These are phyloP conservation scores for Hapalemur alaotrensis DNA, from an alignment of 2,797 vertebrate species.

Conservation along the genomic window DNA sequence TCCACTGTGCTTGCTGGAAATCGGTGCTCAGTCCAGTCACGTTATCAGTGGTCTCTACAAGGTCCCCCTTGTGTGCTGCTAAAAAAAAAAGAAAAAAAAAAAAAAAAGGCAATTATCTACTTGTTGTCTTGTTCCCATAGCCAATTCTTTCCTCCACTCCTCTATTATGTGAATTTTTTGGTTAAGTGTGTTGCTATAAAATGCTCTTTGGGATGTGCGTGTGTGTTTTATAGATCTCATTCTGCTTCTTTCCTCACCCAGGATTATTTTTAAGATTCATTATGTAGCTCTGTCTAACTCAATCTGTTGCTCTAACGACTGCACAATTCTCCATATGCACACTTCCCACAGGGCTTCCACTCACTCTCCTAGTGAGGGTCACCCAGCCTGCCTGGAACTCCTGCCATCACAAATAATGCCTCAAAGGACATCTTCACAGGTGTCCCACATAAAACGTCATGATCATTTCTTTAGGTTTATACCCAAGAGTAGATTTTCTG, in stretches of 20 bases:
- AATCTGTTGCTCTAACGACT: background rate
- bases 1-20: background rate
- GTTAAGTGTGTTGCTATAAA: background rate
- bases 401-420: background rate
- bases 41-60: background rate
- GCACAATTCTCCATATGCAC: background rate
- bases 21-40: background rate
- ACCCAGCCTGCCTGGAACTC: background rate
- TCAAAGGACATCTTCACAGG: background rate
- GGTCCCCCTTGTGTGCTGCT: background rate
- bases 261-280: background rate
- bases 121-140: background rate
- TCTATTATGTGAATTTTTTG: background rate
- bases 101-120: background rate
- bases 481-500: background rate
- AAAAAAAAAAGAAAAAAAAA: background rate
- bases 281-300: background rate
- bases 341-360: background rate
- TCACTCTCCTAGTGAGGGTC: background rate
- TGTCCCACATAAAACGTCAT: too few relatives aligned
- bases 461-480: background rate
- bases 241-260: background rate
- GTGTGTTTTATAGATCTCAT: background rate
- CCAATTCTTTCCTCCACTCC: background rate
- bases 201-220: background rate